Base-by-base conservation (phyloP, 2,888 invertebrate species). In the Stenoptilia bipunctidactyla region DNA sequence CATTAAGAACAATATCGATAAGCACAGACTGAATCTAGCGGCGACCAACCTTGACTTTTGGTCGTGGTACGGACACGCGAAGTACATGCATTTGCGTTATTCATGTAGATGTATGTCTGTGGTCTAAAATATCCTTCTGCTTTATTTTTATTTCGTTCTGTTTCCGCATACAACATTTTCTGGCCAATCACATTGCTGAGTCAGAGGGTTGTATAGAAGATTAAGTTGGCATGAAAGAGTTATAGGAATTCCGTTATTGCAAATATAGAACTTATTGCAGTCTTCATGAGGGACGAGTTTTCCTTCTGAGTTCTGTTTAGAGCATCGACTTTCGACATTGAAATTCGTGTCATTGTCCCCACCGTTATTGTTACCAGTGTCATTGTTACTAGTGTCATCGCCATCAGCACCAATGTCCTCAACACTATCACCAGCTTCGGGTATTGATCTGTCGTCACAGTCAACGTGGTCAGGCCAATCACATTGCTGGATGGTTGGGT, bases 401-500 rank as follows among this genome's bases (percentile, higher is more conserved):
- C 36, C 38, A 12, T 34, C 38, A 14, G 37, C 46, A 9, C 15
- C 42, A 1, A 35, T 45, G 8, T 20, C 27, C 1, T 38, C 45
- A 25, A 15, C 39, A 1, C 30, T 40, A 5, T 38, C 45, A 8
- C 37, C n/a, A n/a, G n/a, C n/a, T n/a, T n/a, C n/a, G 14, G 9
- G 12, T 3, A 13, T 3, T 14, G 14, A 2, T 14, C 55, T 49
- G 10, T 52, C 49, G 5, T 56, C 56, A 36, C 62, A 63, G 1
- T 56, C 44, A 0, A 63, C 61, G 10, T 50, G 51, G 3, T 50
- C 41, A 0, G 58, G 57, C 56, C 56, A 64, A 36, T 63, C 63
- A 34, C 63, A 62, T 14, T 47, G 38, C 30, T 56, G 45, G 1
- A 20, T 53, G 6, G 41, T 33, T 0, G 58, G 55, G 27, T 61